A percentile compares a stretch with the other conserved stretches of the same genome.
phyloP scores from a whole-genome alignment of 1,140 invertebrate species.

The Calephelis virginiensis region DNA sequence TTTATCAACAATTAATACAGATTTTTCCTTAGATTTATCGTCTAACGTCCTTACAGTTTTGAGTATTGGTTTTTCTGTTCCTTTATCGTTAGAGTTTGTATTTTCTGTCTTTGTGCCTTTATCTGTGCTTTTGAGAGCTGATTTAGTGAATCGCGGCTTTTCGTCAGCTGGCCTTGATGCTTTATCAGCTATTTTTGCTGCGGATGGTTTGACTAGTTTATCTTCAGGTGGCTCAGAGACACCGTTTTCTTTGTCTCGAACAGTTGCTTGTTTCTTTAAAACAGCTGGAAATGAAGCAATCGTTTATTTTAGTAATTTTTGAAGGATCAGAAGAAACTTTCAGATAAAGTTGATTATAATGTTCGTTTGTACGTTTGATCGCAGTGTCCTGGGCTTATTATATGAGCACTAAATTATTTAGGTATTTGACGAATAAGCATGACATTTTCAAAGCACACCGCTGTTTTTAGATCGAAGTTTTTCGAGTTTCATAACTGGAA shows the following conservation, averaged over 20 bases:
- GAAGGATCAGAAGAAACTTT: no score
- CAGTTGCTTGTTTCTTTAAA: conserved; percentile 63
- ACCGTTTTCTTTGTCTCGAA: conserved; percentile 67
- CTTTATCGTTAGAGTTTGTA: conserved; percentile 47
- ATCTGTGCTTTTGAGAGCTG: conserved; percentile 51
- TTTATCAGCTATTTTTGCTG: conserved; percentile 58
- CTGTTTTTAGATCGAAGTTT: no score
- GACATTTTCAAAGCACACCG: no score
- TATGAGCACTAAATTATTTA: no score
- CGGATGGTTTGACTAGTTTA: conserved; percentile 62
- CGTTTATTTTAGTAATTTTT: no score
- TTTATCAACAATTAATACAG: conserved; percentile 61
- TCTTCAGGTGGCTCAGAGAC: conserved; percentile 54
- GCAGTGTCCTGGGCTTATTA: no score
- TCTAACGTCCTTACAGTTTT: conserved; percentile 64
- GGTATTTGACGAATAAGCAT: no score
- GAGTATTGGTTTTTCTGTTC: conserved; percentile 56
- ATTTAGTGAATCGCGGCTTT: conserved; percentile 59
- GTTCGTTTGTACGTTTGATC: no score
- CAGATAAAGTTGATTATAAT: no score
- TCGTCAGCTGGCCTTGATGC: conserved; percentile 48
- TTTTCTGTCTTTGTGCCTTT: conserved; percentile 49
- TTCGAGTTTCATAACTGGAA: no score
- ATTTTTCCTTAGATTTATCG: conserved; percentile 65
- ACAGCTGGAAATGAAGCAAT: conserved; percentile 50